Base-by-base conservation (phyloP, 2,888 invertebrate species). In the Tethea ocularis region DNA sequence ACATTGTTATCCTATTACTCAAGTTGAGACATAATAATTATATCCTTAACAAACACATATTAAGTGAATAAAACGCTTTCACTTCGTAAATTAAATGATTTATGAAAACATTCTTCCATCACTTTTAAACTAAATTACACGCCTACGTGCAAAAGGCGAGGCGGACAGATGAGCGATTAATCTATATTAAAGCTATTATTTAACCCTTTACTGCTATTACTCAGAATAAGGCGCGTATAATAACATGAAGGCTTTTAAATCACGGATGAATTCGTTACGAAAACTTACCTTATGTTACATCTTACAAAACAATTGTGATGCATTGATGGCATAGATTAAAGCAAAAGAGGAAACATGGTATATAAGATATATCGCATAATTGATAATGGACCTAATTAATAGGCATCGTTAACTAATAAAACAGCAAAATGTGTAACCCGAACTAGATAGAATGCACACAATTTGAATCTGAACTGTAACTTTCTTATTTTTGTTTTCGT, bases 141-240 rank as follows among this genome's bases (percentile, higher is more conserved):
- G 70, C 78, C 73, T 75, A 77, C 79, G 71, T 70, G 62, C 46
- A 59, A 75, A 77, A 74, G 81, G 75, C 68, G 75, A 65, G 75
- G 74, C 71, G 68, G 74, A 69, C 75, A 77, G 82, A 83, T 71
- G 77, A 75, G 73, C 81, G 77, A 88, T 89, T 86, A 84, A 89
- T 88, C 84, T 85, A 83, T 83, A 89, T 88, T 87, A 88, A 81
- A 81, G 72, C 79, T 77, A 85, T 87, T 84, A 87, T 81, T 78
- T 76, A 83, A 87, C 86, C 87, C 88, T 87, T 86, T 79, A 78
- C 74, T 71, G 74, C 75, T 76, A 82, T 83, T 77, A 78, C 74
- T 74, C 70, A 69, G 72, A 76, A 76, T 70, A 72, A 66, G 66
- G 71, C 61, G 62, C 66, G 64, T 74, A 67, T 69, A 68, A 70